Percentiles rank a stretch among this genome's conserved stretches.
Evolutionary conservation across 2,888 invertebrate species (phyloP).

Genomic region (Saturnia japonica): DNA sequence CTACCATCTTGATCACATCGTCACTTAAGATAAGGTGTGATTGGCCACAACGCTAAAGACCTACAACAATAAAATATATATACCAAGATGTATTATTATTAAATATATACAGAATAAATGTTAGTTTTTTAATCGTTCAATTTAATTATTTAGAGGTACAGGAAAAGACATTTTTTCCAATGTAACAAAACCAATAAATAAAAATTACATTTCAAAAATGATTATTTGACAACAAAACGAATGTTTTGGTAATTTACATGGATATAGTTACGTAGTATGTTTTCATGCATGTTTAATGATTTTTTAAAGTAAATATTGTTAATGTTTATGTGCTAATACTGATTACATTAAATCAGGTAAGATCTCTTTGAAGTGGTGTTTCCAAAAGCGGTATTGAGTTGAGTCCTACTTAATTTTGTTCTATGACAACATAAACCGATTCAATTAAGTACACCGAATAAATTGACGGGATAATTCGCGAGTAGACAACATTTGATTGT

Average conservation of each 20-base stretch:
- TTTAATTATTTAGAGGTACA: not conserved
- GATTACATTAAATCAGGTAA: not conserved
- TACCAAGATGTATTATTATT: not conserved
- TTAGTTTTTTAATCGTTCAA: no score
- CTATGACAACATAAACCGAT: not conserved
- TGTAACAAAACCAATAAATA: not conserved
- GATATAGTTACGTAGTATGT: not conserved
- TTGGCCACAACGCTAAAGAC: no score
- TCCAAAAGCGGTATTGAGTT: not conserved
- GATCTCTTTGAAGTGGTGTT: slow-evolving; percentile 8
- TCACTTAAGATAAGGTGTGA: no score
- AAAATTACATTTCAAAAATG: not conserved
- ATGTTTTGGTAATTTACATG: not conserved
- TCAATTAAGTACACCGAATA: not conserved
- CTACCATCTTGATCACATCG: no score
- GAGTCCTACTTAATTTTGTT: not conserved
- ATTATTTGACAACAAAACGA: not conserved
- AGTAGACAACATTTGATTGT: no score
- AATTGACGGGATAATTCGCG: no score
- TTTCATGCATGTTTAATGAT: not conserved
- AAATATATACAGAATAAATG: not conserved
- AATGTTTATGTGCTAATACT: not conserved
- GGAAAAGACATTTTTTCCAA: not conserved
- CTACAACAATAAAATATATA: no score
- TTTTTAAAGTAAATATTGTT: not conserved